Conservation (phyloP, 2,797 vertebrate genomes). For the Loris lydekkerianus region DNA sequence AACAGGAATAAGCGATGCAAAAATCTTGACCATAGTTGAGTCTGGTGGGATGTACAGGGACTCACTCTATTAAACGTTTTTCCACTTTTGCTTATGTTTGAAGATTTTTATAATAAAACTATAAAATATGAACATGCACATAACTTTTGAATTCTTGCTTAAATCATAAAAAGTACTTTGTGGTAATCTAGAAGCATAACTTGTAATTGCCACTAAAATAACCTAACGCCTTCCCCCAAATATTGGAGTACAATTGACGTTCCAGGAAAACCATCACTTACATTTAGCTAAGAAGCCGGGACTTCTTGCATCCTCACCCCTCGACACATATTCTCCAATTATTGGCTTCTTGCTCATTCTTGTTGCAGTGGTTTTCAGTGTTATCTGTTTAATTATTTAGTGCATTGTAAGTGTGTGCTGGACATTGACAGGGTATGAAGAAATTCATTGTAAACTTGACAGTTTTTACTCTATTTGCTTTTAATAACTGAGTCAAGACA, state of each 20-base stretch:
- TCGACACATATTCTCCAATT: neutral
- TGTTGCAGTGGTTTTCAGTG: neutral
- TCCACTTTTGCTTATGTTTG: neutral
- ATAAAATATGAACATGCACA: neutral
- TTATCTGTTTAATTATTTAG: constrained; percentile 20
- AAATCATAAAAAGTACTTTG: neutral
- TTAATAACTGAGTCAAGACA: neutral
- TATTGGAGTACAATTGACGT: neutral
- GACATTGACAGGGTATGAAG: neutral
- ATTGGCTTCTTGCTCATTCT: neutral
- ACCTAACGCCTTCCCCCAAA: neutral
- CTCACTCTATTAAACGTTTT: neutral
- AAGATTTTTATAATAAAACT: constrained; percentile 6
- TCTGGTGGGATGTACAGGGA: neutral
- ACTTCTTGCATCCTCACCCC: neutral
- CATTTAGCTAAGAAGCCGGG: neutral
- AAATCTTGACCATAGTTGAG: neutral
- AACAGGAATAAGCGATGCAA: neutral
- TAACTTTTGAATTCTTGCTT: neutral
- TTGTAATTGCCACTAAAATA: neutral
- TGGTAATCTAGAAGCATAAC: neutral
- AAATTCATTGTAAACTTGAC: neutral
- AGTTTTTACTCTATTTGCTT: neutral
- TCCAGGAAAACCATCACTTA: neutral
- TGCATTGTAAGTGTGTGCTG: neutral